These are phyloP conservation scores for Lamellibrachia columna DNA, from an alignment of 2,888 invertebrate genomes.

Conservation along the genomic window DNA sequence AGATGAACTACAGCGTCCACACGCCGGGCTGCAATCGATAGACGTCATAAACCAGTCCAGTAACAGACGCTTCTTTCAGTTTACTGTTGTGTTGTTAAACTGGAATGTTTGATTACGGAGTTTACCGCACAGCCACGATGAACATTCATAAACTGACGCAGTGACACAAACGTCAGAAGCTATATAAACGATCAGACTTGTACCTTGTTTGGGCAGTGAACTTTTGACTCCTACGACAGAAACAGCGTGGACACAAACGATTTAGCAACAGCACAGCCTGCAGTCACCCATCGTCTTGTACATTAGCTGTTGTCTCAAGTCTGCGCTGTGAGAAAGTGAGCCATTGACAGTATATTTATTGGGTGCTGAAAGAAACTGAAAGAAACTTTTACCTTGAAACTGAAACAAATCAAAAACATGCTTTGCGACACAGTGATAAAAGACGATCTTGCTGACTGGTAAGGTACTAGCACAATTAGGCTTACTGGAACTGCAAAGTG, in stretches of 20 bases:
- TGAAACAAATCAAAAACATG: background rate
- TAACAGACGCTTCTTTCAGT: background rate
- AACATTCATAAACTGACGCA: background rate
- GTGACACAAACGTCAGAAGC: background rate
- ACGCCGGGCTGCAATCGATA: background rate
- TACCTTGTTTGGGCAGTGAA: background rate
- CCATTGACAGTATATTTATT: background rate
- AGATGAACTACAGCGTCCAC: background rate
- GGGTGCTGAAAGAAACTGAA: background rate
- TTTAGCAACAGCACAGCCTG: no score
- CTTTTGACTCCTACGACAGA: background rate
- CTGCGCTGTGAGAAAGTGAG: background rate
- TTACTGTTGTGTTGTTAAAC: background rate
- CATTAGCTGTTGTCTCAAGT: background rate
- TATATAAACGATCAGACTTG: background rate
- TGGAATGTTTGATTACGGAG: background rate
- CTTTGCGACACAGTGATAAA: background rate
- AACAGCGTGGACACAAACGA: background rate
- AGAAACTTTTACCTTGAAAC: background rate
- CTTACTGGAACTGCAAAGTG: background rate
- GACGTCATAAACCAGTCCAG: background rate
- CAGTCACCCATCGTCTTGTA: no score
- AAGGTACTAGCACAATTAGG: background rate
- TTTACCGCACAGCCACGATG: background rate
- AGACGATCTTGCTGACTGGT: background rate